These are phyloP conservation scores for Sarcophaga subvicina DNA, from an alignment of 2,888 invertebrate species.

Conservation along the genomic window DNA sequence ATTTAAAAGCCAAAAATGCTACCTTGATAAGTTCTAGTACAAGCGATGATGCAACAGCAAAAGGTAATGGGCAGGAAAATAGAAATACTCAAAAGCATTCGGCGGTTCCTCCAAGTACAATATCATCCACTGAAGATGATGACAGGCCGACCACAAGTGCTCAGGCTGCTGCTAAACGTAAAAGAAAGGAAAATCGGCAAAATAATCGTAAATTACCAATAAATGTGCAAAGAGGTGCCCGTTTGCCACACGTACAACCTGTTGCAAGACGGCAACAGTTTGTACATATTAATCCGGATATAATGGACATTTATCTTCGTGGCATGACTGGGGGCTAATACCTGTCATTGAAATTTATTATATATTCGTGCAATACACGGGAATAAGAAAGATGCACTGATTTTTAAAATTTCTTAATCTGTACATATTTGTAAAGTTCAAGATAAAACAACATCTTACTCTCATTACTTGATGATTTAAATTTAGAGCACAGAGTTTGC, in stretches of 20 bases:
- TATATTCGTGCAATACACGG: too few species aligned
- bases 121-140: slow-evolving; percentile 1
- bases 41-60: not conserved
- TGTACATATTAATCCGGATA: slow-evolving; percentile 64
- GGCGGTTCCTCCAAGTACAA: not conserved
- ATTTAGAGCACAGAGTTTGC: too few species aligned
- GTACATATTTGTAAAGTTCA: too few species aligned
- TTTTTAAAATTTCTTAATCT: too few species aligned
- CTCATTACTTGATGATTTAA: too few species aligned
- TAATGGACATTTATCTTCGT: slow-evolving; percentile 72
- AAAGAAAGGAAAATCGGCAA: slow-evolving; percentile 34
- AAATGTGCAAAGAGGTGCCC: slow-evolving; percentile 74
- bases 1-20: slow-evolving; percentile 22
- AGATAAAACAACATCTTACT: too few species aligned
- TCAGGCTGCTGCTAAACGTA: slow-evolving; percentile 51
- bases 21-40: slow-evolving; percentile 51
- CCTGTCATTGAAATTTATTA: too few species aligned
- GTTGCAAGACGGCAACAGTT: slow-evolving; percentile 70
- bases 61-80: not conserved
- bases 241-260: slow-evolving; percentile 73
- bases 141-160: slow-evolving; percentile 37
- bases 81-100: not conserved
- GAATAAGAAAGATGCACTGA: too few species aligned
- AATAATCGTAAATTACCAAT: slow-evolving; percentile 63
- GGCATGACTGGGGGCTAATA: slow-evolving; percentile 71